phyloP scores from a whole-genome alignment of 1,140 invertebrate species.

The Dinothrombium tinctorium region DNA sequence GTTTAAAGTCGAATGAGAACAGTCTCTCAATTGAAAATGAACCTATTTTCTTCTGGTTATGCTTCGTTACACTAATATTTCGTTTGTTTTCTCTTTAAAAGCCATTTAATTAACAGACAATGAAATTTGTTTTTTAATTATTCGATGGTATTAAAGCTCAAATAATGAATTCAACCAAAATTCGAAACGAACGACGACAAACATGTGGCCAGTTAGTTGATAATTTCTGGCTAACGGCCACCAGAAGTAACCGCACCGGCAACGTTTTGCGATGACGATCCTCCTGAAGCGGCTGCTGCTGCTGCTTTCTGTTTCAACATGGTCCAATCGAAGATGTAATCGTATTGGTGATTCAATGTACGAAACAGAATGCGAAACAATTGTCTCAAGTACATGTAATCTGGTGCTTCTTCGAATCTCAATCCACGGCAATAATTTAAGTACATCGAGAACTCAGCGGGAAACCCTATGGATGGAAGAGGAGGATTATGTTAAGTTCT shows the following conservation, averaged over 20 bases:
- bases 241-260: constrained; percentile 15
- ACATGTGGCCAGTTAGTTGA: no score
- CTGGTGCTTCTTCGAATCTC: constrained; percentile 82
- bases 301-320: constrained; percentile 18
- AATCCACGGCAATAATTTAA: constrained; percentile 87
- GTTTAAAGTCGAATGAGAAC: no score
- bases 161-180: no score
- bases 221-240: constrained; percentile 6
- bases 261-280: constrained; percentile 15
- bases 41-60: no score
- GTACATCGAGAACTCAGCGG: constrained; percentile 94
- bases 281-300: constrained; percentile 20
- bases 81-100: no score
- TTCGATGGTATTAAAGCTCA: no score
- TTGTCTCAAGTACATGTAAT: constrained; percentile 95
- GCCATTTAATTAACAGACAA: no score
- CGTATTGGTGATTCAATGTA: constrained; percentile 95
- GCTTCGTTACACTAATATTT: no score
- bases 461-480: constrained; percentile 41
- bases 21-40: no score
- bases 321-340: constrained; percentile 98
- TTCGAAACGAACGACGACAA: no score
- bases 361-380: constrained; percentile 95
- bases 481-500: no score
- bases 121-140: not conserved